Conservation (phyloP, 2,797 vertebrate species). For the Poecilia velifera region DNA sequence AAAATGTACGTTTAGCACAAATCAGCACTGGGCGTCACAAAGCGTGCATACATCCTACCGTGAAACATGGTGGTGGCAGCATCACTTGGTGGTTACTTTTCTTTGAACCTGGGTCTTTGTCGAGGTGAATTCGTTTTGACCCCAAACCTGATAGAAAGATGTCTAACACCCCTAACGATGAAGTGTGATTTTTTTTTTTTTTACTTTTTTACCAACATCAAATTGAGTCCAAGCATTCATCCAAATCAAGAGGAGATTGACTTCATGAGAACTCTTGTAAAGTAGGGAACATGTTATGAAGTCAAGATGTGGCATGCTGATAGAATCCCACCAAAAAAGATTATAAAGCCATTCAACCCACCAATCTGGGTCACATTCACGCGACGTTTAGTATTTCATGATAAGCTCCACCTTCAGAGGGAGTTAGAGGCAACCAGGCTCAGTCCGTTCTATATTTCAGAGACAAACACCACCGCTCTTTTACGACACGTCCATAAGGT, state of each 20-base stretch:
- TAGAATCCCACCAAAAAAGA: not conserved
- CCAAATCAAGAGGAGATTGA: not conserved
- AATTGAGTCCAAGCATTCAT: not conserved
- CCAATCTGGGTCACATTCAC: slow-evolving; percentile 1
- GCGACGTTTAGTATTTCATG: not conserved
- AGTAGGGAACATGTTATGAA: not conserved
- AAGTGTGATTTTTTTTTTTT: not conserved
- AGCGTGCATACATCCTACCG: not conserved
- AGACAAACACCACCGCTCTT: slow-evolving; percentile 12
- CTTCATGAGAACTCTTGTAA: not conserved
- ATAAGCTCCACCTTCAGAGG: not conserved
- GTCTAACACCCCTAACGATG: not conserved
- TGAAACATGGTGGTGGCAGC: not conserved
- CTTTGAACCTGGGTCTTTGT: not conserved
- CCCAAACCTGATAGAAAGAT: not conserved
- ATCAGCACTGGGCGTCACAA: not conserved
- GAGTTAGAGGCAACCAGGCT: slow-evolving; percentile 25
- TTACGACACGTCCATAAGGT: slow-evolving; percentile 39
- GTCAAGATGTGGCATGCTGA: slow-evolving; percentile 2
- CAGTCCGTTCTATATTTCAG: slow-evolving; percentile 17
- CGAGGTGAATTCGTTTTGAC: not conserved
- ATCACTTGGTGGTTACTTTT: not conserved
- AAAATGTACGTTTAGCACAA: not conserved
- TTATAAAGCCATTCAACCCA: not conserved
- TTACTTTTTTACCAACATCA: not conserved